Base-by-base conservation (phyloP, 2,888 invertebrate genomes). In the Gastracanthus pulcherrimus region DNA sequence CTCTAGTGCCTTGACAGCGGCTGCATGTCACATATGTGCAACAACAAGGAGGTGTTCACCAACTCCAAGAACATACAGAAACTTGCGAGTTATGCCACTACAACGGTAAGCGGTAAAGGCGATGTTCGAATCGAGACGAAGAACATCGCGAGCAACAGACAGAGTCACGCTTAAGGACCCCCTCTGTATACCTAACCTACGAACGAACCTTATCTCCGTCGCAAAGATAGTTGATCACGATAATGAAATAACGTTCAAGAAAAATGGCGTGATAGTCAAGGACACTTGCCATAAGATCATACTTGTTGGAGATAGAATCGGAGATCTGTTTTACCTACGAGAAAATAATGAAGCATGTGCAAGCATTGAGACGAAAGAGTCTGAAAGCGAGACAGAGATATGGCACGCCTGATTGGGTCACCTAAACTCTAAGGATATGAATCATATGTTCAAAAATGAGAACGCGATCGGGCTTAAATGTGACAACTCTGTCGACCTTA, bases 201-300 rank as follows among this genome's bases (percentile, higher is more conserved):
- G 84, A n/a, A 83, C 84, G 2, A 86, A 86, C 64, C 60, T 86
- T 0, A 58, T 85, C 16, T 86, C 84, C 0, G 78, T 86, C 0
- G 80, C 83, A 0, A 85, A 85, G 72, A 84, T 86, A 5, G 82
- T 84, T 7, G 83, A 84, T 62, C 72, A 74, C 7, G 81, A 51
- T 2, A 62, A 82, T 51, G 41, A 71, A 0, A 83, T 84, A 0
- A 64, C 51, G 16, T 86, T 85, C 38, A 51, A 45, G 0, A 81
- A 72, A 48, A 45, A 75, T 3, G 13, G 55, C 4, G 86, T 84
- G 0, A 38, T 60, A 1, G 76, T 85, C 16, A 26, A 6, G 11
- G 82, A 82, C 31, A 0, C n/a, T 9, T 2, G 74, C 0, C 83
- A 84, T 9, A 36, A 51, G 31, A 31, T 80, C 0, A 81, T 66